phyloP scores from a whole-genome alignment of 2,113 vertebrate species.

The Pachyramphus minor region DNA sequence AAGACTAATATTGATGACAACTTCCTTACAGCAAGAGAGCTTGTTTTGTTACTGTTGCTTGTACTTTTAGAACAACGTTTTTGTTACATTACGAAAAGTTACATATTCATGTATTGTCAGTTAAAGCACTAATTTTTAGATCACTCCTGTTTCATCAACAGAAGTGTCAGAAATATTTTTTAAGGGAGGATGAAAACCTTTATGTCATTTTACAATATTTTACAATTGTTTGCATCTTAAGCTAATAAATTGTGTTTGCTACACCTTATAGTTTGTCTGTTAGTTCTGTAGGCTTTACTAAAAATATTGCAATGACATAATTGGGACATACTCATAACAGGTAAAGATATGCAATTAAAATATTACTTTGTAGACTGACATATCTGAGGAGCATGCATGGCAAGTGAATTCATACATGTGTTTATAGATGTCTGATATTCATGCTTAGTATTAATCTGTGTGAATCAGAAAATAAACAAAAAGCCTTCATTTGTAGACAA shows the following conservation, averaged over 20 bases:
- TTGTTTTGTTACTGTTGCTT: neutral
- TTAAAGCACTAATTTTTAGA: constrained; percentile 29
- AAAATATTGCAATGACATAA: constrained; percentile 59
- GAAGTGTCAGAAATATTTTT: constrained; percentile 35
- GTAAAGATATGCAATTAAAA: constrained; percentile 62
- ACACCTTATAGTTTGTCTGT: constrained; percentile 35
- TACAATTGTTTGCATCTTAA: constrained; percentile 45
- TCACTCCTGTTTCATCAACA: constrained; percentile 27
- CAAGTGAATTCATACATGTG: constrained; percentile 31
- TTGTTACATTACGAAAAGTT: constrained; percentile 1
- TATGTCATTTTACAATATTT: constrained; percentile 38
- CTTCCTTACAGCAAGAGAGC: neutral
- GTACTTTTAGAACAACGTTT: neutral
- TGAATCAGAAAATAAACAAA: constrained; percentile 56
- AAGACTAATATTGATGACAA: neutral
- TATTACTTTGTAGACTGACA: constrained; percentile 57
- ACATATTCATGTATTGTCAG: neutral
- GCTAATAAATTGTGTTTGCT: constrained; percentile 53
- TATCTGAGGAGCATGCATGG: constrained; percentile 45
- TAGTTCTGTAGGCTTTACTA: constrained; percentile 54
- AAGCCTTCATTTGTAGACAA: constrained; percentile 51
- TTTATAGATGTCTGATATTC: constrained; percentile 53
- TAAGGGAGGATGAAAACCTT: constrained; percentile 38
- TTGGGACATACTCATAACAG: constrained; percentile 56
- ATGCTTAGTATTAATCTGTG: constrained; percentile 27